Percentiles rank a stretch among this genome's conserved stretches.
phyloP scores from a whole-genome alignment of 2,797 vertebrate species.

The Gorsachius magnificus region DNA sequence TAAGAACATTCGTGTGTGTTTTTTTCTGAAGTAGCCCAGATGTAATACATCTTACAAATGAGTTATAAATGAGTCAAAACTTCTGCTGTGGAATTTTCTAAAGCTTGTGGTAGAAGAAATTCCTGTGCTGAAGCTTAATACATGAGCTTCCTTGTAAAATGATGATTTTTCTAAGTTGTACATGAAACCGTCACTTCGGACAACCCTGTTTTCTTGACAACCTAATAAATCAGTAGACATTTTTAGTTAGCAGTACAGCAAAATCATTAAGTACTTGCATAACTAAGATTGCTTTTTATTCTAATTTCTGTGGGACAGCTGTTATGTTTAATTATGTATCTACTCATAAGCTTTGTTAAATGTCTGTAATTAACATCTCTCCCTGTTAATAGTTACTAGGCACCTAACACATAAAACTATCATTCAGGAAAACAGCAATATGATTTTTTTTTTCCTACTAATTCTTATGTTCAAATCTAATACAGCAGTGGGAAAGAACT shows the following conservation, averaged over 20 bases:
- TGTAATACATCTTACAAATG: neutral
- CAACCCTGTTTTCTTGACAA: neutral
- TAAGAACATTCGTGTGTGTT: neutral
- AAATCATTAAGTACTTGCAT: neutral
- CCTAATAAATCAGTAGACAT: neutral
- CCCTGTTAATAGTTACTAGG: neutral
- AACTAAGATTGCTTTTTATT: neutral
- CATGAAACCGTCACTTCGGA: neutral
- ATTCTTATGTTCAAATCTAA: neutral
- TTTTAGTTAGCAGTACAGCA: neutral
- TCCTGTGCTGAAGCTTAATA: neutral
- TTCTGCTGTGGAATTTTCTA: neutral
- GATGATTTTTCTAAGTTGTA: neutral
- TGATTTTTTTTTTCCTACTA: neutral
- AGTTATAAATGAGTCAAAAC: neutral
- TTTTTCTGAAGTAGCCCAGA: neutral
- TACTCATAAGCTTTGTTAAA: neutral
- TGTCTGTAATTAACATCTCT: neutral
- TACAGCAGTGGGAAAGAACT: neutral
- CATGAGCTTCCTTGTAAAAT: neutral
- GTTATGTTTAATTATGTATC: neutral
- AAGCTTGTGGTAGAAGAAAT: neutral
- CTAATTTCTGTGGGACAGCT: neutral
- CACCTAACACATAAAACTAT: neutral
- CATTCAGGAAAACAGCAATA: neutral